A percentile compares a stretch with the other conserved stretches of the same genome.
These are phyloP conservation scores for Heterochromis multidens DNA, from an alignment of 2,113 vertebrate species.

Conservation along the genomic window DNA sequence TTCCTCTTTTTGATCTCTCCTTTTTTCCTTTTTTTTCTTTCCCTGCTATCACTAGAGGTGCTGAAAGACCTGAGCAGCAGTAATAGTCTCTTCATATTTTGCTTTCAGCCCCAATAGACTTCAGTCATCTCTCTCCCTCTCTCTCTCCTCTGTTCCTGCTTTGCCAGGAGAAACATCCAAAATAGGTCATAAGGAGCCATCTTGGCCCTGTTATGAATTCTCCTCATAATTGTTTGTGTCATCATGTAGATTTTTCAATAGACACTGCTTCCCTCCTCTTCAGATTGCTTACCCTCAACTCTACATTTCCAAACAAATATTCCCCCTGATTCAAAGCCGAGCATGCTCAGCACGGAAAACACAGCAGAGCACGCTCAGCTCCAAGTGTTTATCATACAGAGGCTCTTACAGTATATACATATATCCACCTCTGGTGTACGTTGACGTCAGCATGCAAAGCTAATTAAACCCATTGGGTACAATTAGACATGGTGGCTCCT, in stretches of 20 bases:
- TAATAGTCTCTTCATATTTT: conserved; percentile 45
- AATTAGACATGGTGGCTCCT: conserved; percentile 23
- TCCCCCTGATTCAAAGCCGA: conserved; percentile 26
- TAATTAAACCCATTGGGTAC: conserved; percentile 23
- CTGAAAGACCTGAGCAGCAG: conserved; percentile 41
- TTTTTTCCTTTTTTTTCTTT: background rate
- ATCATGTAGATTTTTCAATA: conserved; percentile 65
- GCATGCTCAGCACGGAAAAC: background rate
- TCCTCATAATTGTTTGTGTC: conserved; percentile 71
- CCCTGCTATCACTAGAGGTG: conserved; percentile 41
- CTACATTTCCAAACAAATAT: conserved; percentile 69
- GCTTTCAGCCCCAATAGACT: conserved; percentile 36
- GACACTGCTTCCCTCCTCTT: conserved; percentile 59
- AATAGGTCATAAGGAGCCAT: conserved; percentile 67
- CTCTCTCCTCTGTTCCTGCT: background rate
- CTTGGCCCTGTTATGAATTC: conserved; percentile 70
- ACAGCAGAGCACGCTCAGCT: background rate
- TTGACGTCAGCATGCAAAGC: background rate
- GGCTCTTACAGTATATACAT: background rate
- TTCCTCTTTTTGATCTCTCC: conserved; percentile 23
- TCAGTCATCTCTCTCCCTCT: background rate
- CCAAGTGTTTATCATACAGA: conserved; percentile 3
- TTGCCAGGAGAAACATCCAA: conserved; percentile 49
- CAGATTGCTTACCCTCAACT: conserved; percentile 61
- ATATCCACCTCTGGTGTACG: background rate